Conservation (phyloP, 2,888 invertebrate genomes). For the Anthophora plumipes region DNA sequence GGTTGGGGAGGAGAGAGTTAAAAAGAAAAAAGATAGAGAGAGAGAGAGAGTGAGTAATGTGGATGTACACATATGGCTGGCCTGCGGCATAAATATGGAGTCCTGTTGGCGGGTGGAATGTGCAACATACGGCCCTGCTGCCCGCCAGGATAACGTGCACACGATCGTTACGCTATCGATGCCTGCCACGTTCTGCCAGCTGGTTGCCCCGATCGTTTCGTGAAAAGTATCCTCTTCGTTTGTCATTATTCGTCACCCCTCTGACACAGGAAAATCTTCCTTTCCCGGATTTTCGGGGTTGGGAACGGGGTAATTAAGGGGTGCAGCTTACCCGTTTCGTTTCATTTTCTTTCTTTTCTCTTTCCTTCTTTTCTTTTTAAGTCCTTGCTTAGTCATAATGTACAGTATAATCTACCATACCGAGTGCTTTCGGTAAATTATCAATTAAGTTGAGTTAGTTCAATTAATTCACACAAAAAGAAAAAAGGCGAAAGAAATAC, state of each 20-base stretch:
- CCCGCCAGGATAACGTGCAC: slow-evolving; percentile 61
- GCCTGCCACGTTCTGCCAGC: slow-evolving; percentile 60
- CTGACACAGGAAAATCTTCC: not conserved
- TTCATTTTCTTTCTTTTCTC: too few relatives aligned
- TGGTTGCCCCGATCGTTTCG: slow-evolving; percentile 49
- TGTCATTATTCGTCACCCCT: slow-evolving; percentile 22
- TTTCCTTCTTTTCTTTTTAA: too few relatives aligned
- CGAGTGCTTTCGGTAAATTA: too few relatives aligned
- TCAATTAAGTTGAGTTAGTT: too few relatives aligned
- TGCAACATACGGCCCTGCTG: slow-evolving; percentile 62
- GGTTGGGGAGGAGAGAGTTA: too few relatives aligned
- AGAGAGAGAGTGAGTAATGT: not conserved
- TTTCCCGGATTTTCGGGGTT: not conserved
- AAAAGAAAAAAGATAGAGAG: too few relatives aligned
- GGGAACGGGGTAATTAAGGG: not conserved
- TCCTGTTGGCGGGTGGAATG: slow-evolving; percentile 58
- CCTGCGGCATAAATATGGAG: slow-evolving; percentile 61
- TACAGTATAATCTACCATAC: too few relatives aligned
- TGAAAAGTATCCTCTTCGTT: slow-evolving; percentile 38
- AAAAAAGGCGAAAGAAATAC: too few relatives aligned
- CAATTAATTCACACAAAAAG: too few relatives aligned
- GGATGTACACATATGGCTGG: slow-evolving; percentile 64
- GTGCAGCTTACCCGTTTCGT: not conserved
- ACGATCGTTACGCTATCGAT: slow-evolving; percentile 70
- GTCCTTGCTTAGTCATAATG: too few relatives aligned